Evolutionary conservation across 2,888 invertebrate species (phyloP), one percentile per base, ranked within the genome.

Genomic region (Allygus modestus): DNA sequence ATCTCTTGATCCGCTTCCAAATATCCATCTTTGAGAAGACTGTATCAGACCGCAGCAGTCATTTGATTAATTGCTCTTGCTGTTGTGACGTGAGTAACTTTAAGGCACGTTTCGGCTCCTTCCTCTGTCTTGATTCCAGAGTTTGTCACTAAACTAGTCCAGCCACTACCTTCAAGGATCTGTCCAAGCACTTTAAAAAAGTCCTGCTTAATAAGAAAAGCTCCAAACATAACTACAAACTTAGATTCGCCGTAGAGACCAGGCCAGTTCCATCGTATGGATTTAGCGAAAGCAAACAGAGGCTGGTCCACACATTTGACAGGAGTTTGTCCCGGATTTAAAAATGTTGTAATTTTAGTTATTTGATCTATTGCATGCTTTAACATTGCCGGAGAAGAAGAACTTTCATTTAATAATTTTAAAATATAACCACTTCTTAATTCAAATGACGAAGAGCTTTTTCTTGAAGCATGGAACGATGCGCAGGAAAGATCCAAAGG

Each of bases 111-210:
- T 69, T 69, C 71, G 0, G 71, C 71, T 69, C 71, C 26, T 33
- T 17, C 71, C 26, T 69, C 71, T 69, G 71, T 69, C 71, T 69
- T 69, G 26, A 69, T 69, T 69, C 71, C 71, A 69, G 71, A 69
- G 71, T 69, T 69, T 11, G 71, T 0, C 26, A 69, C 71, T 7
- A 69, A 33, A 26, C 26, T 69, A 69, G 71, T 69, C 26, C 71
- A 69, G 71, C 71, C 71, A 69, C 71, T 69, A 23, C 71, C 71
- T 69, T 69, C 71, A 11, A 69, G 71, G 9, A 69, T 69, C 71
- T 69, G 71, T 17, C 71, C 71, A 69, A 69, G 71, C 71, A 69
- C 71, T 69, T 69, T 69, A 7, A 69, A 69, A 69, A 69, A 69
- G 7, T 17, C 26, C 37, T 69, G 71, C 71, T 69, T 1, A 69